Base-by-base conservation (phyloP, 2,113 vertebrate genomes). In the Struthidea cinerea region DNA sequence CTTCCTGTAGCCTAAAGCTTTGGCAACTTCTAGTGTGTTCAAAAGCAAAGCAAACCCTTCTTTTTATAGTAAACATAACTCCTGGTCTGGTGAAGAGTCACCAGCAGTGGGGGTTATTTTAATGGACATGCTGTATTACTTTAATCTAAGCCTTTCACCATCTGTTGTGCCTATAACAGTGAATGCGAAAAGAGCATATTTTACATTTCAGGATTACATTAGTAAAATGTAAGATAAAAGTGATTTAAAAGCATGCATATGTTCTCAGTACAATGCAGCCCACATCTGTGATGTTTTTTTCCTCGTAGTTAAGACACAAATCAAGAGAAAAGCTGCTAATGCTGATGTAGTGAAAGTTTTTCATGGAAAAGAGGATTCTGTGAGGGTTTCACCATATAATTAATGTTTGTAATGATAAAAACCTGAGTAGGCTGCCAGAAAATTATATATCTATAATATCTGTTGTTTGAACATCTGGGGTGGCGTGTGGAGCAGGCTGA, bases 221-320 rank as follows among this genome's bases (percentile, higher is more conserved):
- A 98, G 97, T 95, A 98, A 98, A 98, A 97, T 97, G 97, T 97
- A 98, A 98, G 98, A 98, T 98, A 98, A 98, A 98, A 98, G 98
- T 98, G 98, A 98, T 98, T 98, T 98, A 98, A 98, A 98, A 98
- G 98, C 96, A 94, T 97, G 97, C 98, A 98, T 97, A 98, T 98
- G 98, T 98, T 97, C 96, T 92, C 55, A 76, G 96, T 97, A 92
- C 95, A 98, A 97, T 95, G 81, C 95, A 96, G 93, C 63, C 91
- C 1, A 95, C 97, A 97, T 98, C 98, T 98, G 98, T 97, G 96
- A 97, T 97, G 60, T 74, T 98, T 97, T 68, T 96, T 92, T 91
- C 93, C 96, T 97, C 90, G 81, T 97, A 97, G 88, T 97, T 97
- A 94, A 97, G 94, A 96, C 97, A 97, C 97, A 98, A 98, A 98